Evolutionary conservation across 2,113 vertebrate species (phyloP).

Genomic region (Melanerpes formicivorus): DNA sequence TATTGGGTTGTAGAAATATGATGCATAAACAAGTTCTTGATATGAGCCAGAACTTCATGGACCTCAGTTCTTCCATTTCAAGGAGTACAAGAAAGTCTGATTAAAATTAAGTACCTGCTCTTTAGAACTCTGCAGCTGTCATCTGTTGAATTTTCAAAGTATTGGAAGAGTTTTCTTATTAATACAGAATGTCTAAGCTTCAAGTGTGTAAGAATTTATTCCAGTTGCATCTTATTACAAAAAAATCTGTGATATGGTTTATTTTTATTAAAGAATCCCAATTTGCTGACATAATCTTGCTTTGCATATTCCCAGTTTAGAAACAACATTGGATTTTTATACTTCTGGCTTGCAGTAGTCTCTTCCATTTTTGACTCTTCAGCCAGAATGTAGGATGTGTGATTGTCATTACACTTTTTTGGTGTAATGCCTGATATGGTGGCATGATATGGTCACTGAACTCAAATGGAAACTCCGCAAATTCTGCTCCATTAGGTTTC

Average conservation of each 20-base stretch:
- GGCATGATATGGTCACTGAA: background rate
- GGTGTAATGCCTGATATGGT: fast-evolving
- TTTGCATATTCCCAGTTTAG: background rate
- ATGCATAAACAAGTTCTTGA: background rate
- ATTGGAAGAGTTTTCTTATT: background rate
- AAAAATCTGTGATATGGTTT: background rate
- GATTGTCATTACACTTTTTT: background rate
- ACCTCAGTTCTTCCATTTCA: background rate
- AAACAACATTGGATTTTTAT: background rate
- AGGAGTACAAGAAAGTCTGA: background rate
- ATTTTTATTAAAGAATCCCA: background rate
- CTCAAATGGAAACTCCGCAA: background rate
- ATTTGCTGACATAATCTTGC: background rate
- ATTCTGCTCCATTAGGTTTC: background rate
- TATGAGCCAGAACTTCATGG: background rate
- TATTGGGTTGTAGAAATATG: background rate
- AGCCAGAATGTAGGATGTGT: background rate
- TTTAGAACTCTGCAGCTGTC: background rate
- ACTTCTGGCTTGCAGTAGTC: background rate
- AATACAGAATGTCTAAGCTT: background rate
- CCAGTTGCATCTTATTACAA: background rate
- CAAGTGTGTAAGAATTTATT: background rate
- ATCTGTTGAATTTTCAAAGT: background rate
- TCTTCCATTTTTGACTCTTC: background rate
- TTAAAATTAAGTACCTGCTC: background rate